Base-by-base conservation (phyloP, 2,113 vertebrate genomes). In the Brachypteracias leptosomus region DNA sequence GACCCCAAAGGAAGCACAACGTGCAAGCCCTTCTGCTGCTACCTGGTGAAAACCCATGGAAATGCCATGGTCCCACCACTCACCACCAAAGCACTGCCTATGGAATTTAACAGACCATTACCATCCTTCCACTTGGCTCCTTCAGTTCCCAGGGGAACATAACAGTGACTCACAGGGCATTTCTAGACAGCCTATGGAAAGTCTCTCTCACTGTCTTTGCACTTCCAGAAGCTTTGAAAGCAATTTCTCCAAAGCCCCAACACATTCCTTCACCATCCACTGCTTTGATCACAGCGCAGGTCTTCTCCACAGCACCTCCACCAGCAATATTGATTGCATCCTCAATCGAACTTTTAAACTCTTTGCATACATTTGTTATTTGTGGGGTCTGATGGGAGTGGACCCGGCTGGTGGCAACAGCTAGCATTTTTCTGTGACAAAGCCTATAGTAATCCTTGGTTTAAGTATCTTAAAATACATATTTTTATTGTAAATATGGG, bases 221-320 rank as follows among this genome's bases (percentile, higher is more conserved):
- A 85, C 83, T 94, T 95, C 75, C 71, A 63, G 33, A 74, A 59
- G 85, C 68, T 93, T 94, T 80, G 55, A 57, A 90, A 67, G 25
- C 29, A 80, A 54, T 63, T 93, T 74, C 47, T 88, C 59, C 76
- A 78, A 92, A 95, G 62, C 15, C 46, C 58, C 58, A 33, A 35
- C 3, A 59, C 59, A 38, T 74, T 93, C 62, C 75, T 91, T 76
- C 77, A 44, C 35, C 44, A 83, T 35, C 35, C 63, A 70, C 35
- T 55, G 74, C 42, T 91, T 90, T 91, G 49, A 83, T 77, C 38
- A 31, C 47, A 78, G 77, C 52, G 21, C 17, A 47, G 71, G 71
- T 85, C 71, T 91, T 77, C 74, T 75, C 55, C 88, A 90, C 51
- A 25, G 57, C 38, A 76, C 55, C 85, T 83, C 42, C 49, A 74